Percentiles rank a stretch among this genome's conserved stretches.
phyloP scores from a whole-genome alignment of 2,113 vertebrate genomes.

The Megaceryle torquata region DNA sequence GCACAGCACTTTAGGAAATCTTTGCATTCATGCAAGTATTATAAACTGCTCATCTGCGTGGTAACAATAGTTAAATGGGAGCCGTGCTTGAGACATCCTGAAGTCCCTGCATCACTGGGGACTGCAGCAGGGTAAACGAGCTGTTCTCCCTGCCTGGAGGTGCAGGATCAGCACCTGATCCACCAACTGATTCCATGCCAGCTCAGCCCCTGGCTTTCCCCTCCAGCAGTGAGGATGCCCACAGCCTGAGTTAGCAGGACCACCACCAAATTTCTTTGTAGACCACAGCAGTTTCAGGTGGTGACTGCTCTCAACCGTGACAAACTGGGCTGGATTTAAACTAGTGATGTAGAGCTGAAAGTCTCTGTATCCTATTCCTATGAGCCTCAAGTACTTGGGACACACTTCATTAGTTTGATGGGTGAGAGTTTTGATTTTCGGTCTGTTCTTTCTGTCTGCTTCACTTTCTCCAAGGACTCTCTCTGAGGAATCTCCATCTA shows the following conservation, averaged over 20 bases:
- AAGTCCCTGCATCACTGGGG: accelerated
- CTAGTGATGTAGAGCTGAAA: background rate
- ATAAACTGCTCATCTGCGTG: background rate
- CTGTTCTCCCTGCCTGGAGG: background rate
- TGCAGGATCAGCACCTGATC: background rate
- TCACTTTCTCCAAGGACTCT: background rate
- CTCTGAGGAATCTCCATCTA: background rate
- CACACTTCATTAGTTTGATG: background rate
- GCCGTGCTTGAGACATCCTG: accelerated
- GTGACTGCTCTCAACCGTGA: background rate
- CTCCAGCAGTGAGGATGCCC: accelerated
- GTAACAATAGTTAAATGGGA: background rate
- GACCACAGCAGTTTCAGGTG: background rate
- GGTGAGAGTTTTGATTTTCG: background rate
- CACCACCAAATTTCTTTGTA: background rate
- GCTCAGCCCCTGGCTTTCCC: accelerated
- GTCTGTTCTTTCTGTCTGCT: background rate
- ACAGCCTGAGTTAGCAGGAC: background rate
- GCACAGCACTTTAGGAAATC: conserved; percentile 16
- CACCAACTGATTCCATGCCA: accelerated
- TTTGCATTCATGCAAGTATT: background rate
- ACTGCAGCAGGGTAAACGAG: background rate
- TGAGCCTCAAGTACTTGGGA: background rate
- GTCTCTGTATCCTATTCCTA: background rate
- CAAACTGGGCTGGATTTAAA: background rate